These are phyloP conservation scores for Procavia capensis DNA, from an alignment of 2,113 vertebrate genomes.

Conservation along the genomic window DNA sequence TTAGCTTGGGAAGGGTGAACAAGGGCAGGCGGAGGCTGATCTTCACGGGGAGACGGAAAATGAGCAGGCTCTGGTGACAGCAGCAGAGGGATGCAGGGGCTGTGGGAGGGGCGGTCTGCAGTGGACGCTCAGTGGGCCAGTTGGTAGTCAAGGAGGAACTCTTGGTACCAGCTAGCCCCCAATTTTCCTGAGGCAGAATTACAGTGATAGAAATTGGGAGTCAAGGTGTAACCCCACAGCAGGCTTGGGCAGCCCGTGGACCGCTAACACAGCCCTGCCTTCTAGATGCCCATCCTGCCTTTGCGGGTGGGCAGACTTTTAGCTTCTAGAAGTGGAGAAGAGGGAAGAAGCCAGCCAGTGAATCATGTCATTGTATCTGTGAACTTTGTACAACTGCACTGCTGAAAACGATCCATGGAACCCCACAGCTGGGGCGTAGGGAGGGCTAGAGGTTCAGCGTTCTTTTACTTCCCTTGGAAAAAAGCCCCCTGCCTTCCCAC, in stretches of 20 bases:
- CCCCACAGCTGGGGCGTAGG: accelerated
- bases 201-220: not conserved
- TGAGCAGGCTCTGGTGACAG: not conserved
- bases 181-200: not conserved
- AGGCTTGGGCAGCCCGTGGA: not conserved
- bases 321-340: not conserved
- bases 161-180: not conserved
- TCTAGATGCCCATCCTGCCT: not conserved
- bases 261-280: not conserved
- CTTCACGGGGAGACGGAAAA: accelerated
- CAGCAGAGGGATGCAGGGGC: not conserved
- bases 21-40: not conserved
- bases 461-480: not conserved
- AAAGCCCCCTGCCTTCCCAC: not conserved
- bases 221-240: not conserved
- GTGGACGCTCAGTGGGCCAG: not conserved
- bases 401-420: not conserved
- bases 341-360: not conserved
- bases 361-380: not conserved
- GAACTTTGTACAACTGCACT: not conserved
- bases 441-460: no score
- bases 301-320: not conserved
- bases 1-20: not conserved
- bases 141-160: not conserved
- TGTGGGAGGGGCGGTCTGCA: accelerated